A percentile compares a stretch with the other conserved stretches of the same genome.
Conservation (phyloP, 2,113 vertebrate genomes). For the Percina caprodes region DNA sequence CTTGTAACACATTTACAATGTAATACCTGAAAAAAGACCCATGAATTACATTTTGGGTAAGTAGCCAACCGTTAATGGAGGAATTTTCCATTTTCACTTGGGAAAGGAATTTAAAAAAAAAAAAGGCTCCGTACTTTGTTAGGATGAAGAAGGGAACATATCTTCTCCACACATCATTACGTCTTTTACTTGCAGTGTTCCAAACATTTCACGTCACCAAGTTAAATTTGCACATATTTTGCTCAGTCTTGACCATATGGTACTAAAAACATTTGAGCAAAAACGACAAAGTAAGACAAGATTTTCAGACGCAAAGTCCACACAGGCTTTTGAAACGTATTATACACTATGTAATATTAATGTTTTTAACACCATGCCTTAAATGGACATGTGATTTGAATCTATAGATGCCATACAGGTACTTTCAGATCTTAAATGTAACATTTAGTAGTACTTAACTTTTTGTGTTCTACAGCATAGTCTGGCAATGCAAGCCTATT, state of each 20-base stretch:
- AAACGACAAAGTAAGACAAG: constrained; percentile 14
- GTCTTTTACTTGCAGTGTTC: constrained; percentile 7
- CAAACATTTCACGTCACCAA: constrained; percentile 45
- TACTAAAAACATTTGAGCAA: constrained; percentile 46
- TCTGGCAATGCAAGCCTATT: too few species aligned
- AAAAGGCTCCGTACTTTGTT: background rate
- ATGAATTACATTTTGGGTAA: background rate
- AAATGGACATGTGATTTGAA: constrained; percentile 68
- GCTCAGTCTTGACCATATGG: constrained; percentile 46
- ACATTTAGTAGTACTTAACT: constrained; percentile 1
- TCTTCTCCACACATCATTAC: background rate
- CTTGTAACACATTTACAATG: constrained; percentile 5
- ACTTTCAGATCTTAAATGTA: constrained; percentile 38
- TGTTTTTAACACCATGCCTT: constrained; percentile 76
- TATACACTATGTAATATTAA: constrained; percentile 41
- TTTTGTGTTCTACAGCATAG: too few species aligned
- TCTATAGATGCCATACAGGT: constrained; percentile 39
- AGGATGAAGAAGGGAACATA: constrained; percentile 49
- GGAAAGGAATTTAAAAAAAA: background rate
- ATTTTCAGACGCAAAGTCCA: constrained; percentile 11
- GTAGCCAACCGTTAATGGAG: background rate
- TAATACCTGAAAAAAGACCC: background rate
- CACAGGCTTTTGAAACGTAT: constrained; percentile 23
- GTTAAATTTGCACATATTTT: constrained; percentile 61
- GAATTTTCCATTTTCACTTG: background rate